Conservation (phyloP, 2,888 invertebrate genomes). For the Phorcus lineatus region DNA sequence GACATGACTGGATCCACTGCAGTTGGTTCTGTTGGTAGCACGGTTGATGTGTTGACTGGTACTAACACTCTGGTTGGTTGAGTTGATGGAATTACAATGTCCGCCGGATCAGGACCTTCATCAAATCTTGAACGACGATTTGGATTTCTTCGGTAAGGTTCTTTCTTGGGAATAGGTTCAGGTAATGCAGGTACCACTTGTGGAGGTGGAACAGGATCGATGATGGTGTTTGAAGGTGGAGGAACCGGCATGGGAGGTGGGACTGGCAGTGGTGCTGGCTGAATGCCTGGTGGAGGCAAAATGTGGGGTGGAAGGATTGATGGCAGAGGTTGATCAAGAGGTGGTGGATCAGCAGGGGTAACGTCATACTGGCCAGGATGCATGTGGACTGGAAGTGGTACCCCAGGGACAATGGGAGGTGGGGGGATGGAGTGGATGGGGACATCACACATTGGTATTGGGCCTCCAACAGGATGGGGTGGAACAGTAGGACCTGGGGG, state of each 20-base stretch:
- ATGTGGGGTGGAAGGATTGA: no score
- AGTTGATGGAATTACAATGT: background rate
- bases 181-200: background rate
- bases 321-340: background rate
- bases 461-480: conserved; percentile 22
- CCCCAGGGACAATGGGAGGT: background rate
- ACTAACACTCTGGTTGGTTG: background rate
- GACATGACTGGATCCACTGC: background rate
- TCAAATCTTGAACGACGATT: no score
- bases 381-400: background rate
- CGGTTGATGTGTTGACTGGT: conserved; percentile 1
- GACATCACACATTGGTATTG: background rate
- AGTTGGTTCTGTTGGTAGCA: background rate
- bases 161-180: background rate
- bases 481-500: conserved; percentile 14
- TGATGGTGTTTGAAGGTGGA: background rate
- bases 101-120: background rate
- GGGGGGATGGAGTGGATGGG: background rate
- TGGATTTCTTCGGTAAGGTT: background rate
- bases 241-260: background rate
- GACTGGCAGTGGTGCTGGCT: background rate
- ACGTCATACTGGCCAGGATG: background rate
- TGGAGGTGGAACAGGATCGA: background rate
- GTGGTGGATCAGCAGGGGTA: background rate
- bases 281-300: background rate